Evolutionary conservation across 2,113 vertebrate genomes (phyloP), one percentile per base, ranked within the genome.

Genomic region (Guaruba guarouba): DNA sequence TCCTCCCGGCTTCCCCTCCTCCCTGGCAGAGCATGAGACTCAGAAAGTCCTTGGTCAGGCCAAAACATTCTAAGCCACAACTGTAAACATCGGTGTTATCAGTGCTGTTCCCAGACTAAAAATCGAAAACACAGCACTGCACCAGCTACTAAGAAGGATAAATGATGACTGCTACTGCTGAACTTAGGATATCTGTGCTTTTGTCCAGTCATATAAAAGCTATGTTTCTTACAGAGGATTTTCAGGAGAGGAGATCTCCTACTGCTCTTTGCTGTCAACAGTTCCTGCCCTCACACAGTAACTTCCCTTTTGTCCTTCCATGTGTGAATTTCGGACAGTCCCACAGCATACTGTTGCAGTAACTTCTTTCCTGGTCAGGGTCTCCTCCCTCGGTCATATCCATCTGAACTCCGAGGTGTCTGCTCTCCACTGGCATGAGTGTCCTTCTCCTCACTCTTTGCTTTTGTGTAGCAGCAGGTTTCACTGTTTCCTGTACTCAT

Each of bases 301-400:
- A 4, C 15, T 79, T 44, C n/a, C 1, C 1, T 19, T 35, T 17
- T 9, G n/a, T 33, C 10, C 28, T 73, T 62, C 2, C 3, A 25
- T 16, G 10, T 24, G 35, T 17, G 15, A 33, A 51, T 71, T 95
- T 84, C 51, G 73, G 48, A 48, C 46, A 70, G 46, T 14, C 2
- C 0, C 22, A 49, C 11, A 35, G 23, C 4, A 28, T 77, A 46
- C 11, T 0, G 0, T 49, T 68, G 23, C 28, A 62, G 28, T 41
- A 77, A 46, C 9, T 37, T 78, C 8, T 18, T 84, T 46, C 31
- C 46, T 43, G 46, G 43, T 7, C 35, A 67, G 17, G 4, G 8
- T 70, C 13, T 90, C 16, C 48, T 68, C 7, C 9, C 22, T 1
- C 1, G 2, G 17, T 19, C 5, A 1, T 33, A 24, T 57, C 51